These are phyloP conservation scores for Manduca sexta DNA, from an alignment of 1,140 invertebrate species.

Conservation along the genomic window DNA sequence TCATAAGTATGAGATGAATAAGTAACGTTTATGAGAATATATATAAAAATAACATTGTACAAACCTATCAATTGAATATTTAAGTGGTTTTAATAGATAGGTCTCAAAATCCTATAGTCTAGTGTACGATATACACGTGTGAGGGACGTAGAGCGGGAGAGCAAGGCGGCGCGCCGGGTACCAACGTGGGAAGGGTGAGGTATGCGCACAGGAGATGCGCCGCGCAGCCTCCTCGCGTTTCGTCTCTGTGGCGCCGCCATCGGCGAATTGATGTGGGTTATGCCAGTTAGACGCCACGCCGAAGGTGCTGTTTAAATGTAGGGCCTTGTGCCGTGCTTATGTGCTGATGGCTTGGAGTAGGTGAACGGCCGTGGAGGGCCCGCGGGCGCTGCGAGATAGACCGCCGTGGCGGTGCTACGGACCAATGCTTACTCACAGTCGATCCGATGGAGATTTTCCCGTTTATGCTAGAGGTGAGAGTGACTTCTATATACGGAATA, in stretches of 20 bases:
- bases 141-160: conserved; percentile 9
- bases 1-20: too few species aligned
- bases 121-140: conserved; percentile 7
- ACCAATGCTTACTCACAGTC: conserved; percentile 84
- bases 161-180: conserved; percentile 7
- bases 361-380: conserved; percentile 68
- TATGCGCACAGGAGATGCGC: conserved; percentile 59
- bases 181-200: conserved; percentile 40
- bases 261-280: conserved; percentile 40
- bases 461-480: conserved; percentile 77
- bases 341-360: conserved; percentile 47
- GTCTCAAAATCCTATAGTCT: too few species aligned
- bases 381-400: conserved; percentile 53
- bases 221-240: conserved; percentile 55
- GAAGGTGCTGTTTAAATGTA: conserved; percentile 35
- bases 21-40: too few species aligned
- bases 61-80: too few species aligned
- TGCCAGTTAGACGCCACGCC: conserved; percentile 37
- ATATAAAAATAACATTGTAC: too few species aligned
- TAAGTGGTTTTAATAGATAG: too few species aligned
- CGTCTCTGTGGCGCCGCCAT: conserved; percentile 51
- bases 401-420: conserved; percentile 74
- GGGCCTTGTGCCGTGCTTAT: conserved; percentile 41
- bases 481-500: not conserved
- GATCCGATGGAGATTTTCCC: conserved; percentile 87